Evolutionary conservation across 2,113 vertebrate species (phyloP).

Genomic region (Platysternon megacephalum): DNA sequence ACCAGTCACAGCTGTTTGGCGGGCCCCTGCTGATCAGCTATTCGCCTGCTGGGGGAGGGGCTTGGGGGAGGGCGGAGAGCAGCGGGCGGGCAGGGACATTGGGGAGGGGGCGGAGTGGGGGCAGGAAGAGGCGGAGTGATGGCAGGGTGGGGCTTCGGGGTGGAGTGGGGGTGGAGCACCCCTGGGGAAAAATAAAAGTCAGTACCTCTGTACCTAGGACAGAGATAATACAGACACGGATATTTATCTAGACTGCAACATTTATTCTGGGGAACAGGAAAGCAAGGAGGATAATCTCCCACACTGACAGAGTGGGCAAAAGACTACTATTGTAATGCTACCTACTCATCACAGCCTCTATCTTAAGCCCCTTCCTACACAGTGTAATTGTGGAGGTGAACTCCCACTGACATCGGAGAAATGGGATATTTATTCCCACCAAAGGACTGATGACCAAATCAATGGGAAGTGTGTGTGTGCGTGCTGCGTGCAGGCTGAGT

Average conservation of each 20-base stretch:
- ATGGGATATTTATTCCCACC: neutral
- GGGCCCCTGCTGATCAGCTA: too few relatives aligned
- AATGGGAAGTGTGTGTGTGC: neutral
- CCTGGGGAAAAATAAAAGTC: too few relatives aligned
- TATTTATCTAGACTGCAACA: conserved; percentile 15
- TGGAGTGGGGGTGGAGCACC: too few relatives aligned
- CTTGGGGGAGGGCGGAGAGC: too few relatives aligned
- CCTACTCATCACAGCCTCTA: neutral
- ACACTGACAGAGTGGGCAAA: neutral
- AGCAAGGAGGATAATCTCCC: neutral
- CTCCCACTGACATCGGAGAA: neutral
- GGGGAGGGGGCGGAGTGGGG: too few relatives aligned
- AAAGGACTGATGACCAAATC: neutral
- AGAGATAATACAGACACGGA: neutral
- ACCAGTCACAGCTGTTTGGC: too few relatives aligned
- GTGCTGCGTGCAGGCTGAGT: neutral
- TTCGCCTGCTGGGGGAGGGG: too few relatives aligned
- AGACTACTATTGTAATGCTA: neutral
- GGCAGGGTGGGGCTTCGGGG: too few relatives aligned
- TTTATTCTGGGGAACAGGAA: conserved; percentile 33
- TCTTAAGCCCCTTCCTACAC: neutral
- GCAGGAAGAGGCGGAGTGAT: too few relatives aligned
- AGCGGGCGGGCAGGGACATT: too few relatives aligned
- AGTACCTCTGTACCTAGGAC: too few relatives aligned
- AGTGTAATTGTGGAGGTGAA: neutral